These are phyloP conservation scores for Pandemis corylana DNA, from an alignment of 2,888 invertebrate genomes.

Conservation along the genomic window DNA sequence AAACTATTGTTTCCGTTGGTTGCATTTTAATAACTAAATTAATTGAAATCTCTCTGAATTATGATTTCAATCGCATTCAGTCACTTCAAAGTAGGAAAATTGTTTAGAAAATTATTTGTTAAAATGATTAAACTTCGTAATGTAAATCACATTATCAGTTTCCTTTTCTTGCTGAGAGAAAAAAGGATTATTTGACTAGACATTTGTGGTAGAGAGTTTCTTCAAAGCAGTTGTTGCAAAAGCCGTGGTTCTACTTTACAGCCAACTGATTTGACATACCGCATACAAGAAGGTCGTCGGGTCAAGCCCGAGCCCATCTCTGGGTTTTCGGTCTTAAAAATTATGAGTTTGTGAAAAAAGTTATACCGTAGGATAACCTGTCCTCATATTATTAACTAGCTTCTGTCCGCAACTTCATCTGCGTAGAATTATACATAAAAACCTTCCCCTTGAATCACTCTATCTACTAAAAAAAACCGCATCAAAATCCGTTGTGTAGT, in stretches of 20 bases:
- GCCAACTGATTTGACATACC: conserved; percentile 1
- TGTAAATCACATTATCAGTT: conserved; percentile 8
- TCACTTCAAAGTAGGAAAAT: background rate
- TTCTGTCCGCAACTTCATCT: too few species aligned
- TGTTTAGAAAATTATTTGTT: background rate
- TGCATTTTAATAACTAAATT: conserved; percentile 32
- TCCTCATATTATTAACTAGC: background rate
- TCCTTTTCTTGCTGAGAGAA: conserved; percentile 2
- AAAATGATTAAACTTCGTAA: background rate
- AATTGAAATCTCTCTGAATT: conserved; percentile 29
- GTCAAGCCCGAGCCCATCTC: background rate
- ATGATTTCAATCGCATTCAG: background rate
- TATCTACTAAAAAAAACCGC: too few species aligned
- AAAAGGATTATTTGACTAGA: conserved; percentile 9
- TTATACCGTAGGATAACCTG: background rate
- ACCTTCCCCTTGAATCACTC: too few species aligned
- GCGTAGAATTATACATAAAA: too few species aligned
- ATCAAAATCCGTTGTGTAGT: too few species aligned
- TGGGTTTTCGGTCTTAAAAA: background rate
- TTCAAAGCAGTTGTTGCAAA: background rate
- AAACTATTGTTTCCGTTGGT: conserved; percentile 31
- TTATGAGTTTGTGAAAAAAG: background rate
- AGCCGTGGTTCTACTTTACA: background rate
- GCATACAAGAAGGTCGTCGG: background rate
- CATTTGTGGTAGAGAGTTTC: background rate